Percentiles rank a stretch among this genome's conserved stretches.
Conservation (phyloP, 2,888 invertebrate species). For the Pristionchus exspectatus region DNA sequence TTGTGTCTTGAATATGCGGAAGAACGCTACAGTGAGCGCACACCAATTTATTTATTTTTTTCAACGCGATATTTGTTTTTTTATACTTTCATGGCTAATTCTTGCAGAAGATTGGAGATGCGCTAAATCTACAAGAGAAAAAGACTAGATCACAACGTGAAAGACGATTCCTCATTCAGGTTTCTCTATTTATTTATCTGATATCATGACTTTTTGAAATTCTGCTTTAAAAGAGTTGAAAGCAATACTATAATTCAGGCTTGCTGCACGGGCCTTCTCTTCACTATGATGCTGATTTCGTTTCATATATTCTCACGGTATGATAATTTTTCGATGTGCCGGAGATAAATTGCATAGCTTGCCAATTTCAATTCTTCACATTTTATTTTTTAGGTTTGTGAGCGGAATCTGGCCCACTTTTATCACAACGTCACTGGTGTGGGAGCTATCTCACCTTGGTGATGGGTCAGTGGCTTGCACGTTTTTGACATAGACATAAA, state of each 20-base stretch:
- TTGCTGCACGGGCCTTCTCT: conserved; percentile 19
- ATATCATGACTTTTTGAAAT: too few relatives aligned
- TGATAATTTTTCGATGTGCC: background rate
- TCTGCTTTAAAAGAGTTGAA: background rate
- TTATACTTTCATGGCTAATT: background rate
- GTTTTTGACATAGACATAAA: too few relatives aligned
- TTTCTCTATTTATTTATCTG: background rate
- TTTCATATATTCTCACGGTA: conserved; percentile 16
- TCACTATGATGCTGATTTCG: conserved; percentile 12
- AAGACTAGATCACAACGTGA: background rate
- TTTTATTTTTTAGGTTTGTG: background rate
- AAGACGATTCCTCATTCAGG: background rate
- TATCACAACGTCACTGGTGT: conserved; percentile 11
- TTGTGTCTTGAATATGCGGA: conserved; percentile 17
- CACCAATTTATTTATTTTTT: background rate
- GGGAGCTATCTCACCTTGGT: conserved; percentile 32
- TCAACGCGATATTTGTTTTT: background rate
- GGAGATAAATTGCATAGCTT: background rate
- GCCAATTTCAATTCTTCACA: background rate
- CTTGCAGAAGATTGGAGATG: background rate
- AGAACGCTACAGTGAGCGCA: background rate
- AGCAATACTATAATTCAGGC: background rate
- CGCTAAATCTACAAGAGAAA: background rate
- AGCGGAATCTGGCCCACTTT: background rate
- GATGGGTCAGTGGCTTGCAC: background rate